Evolutionary conservation across 1,140 invertebrate genomes (phyloP), one percentile per base, ranked within the genome.

Genomic region (Drosophila ohnishii): DNA sequence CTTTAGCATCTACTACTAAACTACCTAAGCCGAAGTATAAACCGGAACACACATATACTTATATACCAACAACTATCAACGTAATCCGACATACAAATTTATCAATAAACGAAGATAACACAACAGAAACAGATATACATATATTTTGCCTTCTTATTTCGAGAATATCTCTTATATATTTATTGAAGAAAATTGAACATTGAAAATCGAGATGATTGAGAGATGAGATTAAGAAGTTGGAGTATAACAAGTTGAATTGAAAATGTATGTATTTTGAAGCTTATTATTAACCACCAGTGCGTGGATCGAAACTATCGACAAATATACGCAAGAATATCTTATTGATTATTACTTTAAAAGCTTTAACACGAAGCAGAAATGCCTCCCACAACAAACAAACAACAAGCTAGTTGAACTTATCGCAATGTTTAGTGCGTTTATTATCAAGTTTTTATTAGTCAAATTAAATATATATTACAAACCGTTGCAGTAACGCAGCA

Each of bases 311-410:
- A 58, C 51, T 50, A 70, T 40, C 35, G 28, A 50, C 35, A 78
- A 61, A 70, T 55, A 65, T 76, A 73, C 39, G 56, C 58, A 79
- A 82, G 73, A 82, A 85, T 85, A 76, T 61, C 57, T 60, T 58
- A 77, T 77, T 22, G 53, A 77, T 53, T 53, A 86, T 82, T 86
- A 86, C 84, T 88, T 88, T 74, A 83, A 87, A 78, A 83, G 84
- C 84, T 87, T 87, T 88, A 87, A 87, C 69, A 76, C 55, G 39
- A 35, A 55, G 71, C 76, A 76, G 44, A 47, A 67, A 62, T 75
- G 69, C 75, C 57, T 59, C 25, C 45, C 72, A 58, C 61, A 42
- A 57, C 57, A 35, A 53, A 35, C 32, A 22, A 30, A 30, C 28
- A 64, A 62, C 50, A 75, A 79, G 55, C 80, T 80, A 84, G 81